phyloP scores from a whole-genome alignment of 1,140 invertebrate species.

The Trichoplusia ni region DNA sequence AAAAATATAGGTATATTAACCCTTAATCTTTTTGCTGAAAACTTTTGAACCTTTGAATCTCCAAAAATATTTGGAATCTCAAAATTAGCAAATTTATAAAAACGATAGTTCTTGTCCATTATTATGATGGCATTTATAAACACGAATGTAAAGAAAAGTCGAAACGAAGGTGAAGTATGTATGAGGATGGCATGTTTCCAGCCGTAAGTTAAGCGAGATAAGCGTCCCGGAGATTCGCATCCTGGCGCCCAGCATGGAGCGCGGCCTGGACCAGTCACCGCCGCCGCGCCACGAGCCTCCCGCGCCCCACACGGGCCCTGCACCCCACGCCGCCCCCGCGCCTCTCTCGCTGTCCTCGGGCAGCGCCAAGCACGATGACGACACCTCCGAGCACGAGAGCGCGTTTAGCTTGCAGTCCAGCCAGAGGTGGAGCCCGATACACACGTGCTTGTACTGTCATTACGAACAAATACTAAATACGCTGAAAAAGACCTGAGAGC shows the following conservation, averaged over 20 bases:
- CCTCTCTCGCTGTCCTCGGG: constrained; percentile 38
- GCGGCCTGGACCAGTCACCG: constrained; percentile 83
- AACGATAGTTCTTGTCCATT: too few relatives aligned
- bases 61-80: too few relatives aligned
- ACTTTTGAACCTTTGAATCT: too few relatives aligned
- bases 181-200: constrained; percentile 65
- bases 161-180: neutral
- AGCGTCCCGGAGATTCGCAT: constrained; percentile 89
- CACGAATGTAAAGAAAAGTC: neutral
- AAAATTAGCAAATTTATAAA: too few relatives aligned
- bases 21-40: too few relatives aligned
- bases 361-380: constrained; percentile 58
- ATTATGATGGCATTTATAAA: too few relatives aligned
- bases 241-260: constrained; percentile 89
- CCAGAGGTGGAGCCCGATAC: constrained; percentile 59
- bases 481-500: too few relatives aligned
- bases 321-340: too few relatives aligned
- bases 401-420: constrained; percentile 74
- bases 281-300: constrained; percentile 56
- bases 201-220: constrained; percentile 87
- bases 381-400: constrained; percentile 77
- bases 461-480: neutral
- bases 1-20: too few relatives aligned
- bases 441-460: constrained; percentile 43
- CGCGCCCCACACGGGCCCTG: too few relatives aligned